Percentiles rank a stretch among this genome's conserved stretches.
Evolutionary conservation across 2,888 invertebrate species (phyloP).

Genomic region (Autographa gamma): DNA sequence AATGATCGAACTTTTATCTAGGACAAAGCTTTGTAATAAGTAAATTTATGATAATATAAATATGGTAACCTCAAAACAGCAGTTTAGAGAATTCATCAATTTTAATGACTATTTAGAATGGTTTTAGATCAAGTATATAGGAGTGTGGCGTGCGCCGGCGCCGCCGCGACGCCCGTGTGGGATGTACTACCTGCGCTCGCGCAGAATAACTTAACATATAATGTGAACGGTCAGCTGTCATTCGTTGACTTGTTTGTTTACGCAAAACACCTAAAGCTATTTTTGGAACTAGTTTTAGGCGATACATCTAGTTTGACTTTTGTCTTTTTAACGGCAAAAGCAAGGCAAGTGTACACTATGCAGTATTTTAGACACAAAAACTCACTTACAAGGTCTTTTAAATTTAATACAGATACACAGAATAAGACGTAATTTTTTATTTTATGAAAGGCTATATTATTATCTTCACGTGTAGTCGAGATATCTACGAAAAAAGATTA

Average conservation of each 20-base stretch:
- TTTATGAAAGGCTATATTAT: too few species aligned
- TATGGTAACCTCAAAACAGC: slow-evolving; percentile 53
- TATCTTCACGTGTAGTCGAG: too few species aligned
- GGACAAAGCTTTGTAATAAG: slow-evolving; percentile 11
- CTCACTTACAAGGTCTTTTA: too few species aligned
- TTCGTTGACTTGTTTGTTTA: slow-evolving; percentile 38
- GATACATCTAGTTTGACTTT: background rate
- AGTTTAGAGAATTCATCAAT: slow-evolving; percentile 57
- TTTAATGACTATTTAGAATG: slow-evolving; percentile 60
- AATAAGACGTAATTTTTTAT: too few species aligned
- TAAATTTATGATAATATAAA: slow-evolving; percentile 45
- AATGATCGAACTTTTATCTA: slow-evolving; percentile 35
- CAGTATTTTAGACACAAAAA: too few species aligned
- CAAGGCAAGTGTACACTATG: background rate
- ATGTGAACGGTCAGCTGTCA: slow-evolving; percentile 51
- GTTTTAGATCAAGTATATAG: slow-evolving; percentile 57
- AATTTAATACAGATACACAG: too few species aligned
- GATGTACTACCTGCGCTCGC: slow-evolving; percentile 62
- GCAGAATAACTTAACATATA: slow-evolving; percentile 60
- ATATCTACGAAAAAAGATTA: too few species aligned
- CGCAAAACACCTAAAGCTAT: slow-evolving; percentile 10
- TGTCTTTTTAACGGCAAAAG: background rate
- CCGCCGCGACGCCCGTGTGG: slow-evolving; percentile 61
- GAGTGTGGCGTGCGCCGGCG: slow-evolving; percentile 54
- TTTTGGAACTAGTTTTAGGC: background rate